Evolutionary conservation across 2,113 vertebrate species (phyloP).

Genomic region (Bubo scandiacus): DNA sequence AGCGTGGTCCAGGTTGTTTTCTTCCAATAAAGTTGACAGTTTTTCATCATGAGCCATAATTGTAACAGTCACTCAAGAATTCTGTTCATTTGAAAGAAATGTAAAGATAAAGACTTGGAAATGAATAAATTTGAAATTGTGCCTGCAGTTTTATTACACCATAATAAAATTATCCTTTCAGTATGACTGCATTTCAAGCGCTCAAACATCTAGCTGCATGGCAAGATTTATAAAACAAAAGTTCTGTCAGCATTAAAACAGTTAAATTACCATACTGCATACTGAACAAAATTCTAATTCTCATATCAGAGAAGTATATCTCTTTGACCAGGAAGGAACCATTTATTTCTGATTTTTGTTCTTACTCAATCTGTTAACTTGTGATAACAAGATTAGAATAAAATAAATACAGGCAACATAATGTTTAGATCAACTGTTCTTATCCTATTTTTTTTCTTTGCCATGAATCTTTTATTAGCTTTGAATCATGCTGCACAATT

Average conservation of each 20-base stretch:
- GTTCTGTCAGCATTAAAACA: background rate
- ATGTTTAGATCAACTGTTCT: background rate
- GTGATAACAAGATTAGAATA: background rate
- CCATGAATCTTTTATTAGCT: background rate
- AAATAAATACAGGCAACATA: background rate
- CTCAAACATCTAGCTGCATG: rapidly evolving
- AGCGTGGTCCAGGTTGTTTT: slow-evolving; percentile 17
- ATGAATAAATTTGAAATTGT: background rate
- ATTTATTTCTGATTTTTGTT: background rate
- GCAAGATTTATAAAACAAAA: background rate
- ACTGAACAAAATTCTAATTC: background rate
- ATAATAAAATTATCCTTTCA: background rate
- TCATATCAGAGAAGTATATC: background rate
- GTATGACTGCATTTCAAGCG: background rate
- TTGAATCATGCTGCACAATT: background rate
- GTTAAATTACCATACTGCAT: background rate
- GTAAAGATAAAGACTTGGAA: background rate
- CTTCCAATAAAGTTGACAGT: background rate
- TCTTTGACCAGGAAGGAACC: background rate
- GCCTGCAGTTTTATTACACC: background rate
- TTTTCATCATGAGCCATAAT: background rate
- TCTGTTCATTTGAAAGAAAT: background rate
- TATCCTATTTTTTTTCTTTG: background rate
- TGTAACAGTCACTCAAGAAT: background rate
- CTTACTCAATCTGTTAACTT: background rate